Base-by-base conservation (phyloP, 2,888 invertebrate genomes). In the Alloscopus bannaensis region DNA sequence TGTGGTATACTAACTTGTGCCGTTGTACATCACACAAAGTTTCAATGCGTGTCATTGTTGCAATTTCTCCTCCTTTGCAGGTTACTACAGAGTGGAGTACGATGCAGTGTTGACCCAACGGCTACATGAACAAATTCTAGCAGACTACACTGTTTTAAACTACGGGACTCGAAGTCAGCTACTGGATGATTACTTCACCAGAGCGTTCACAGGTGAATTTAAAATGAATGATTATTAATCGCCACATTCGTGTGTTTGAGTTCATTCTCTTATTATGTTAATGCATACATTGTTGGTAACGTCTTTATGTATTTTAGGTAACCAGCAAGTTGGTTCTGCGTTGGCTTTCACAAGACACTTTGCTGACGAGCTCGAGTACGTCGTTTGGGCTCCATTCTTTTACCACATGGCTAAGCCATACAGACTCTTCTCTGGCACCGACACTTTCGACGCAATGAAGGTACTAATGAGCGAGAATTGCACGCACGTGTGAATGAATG, bases 51-150 rank as follows among this genome's bases (percentile, higher is more conserved):
- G 36, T 36, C 36, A 36, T 36, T 8, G 13, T 36, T 8, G 8
- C 36, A 8, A 55, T 55, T 65, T 40, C 4, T 66, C 18, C 3
- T 45, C 22, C 6, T 50, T 29, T 31, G 28, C 22, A 81, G 97
- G 97, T 0, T 97, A 93, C 88, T 98, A 96, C 88, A 91, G 96
- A 79, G 95, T 97, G 0, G 96, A 95, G 87, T 97, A 97, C 87
- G 90, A 92, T 0, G 84, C 87, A 2, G 88, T 89, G 0, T 50
- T 83, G 4, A 77, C 80, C 0, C 47, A 66, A 29, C 36, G 42
- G n/a, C 66, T 83, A 6, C 81, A 81, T 3, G 68, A 55, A 0
- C 82, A 84, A 70, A 31, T 85, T n/a, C 47, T 13, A 11, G 16
- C n/a, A 1, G 62, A 84, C 47, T 80, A 55, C 45, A 45, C 70